These are phyloP conservation scores for Gerris buenoi DNA, from an alignment of 1,140 invertebrate species.

Conservation along the genomic window DNA sequence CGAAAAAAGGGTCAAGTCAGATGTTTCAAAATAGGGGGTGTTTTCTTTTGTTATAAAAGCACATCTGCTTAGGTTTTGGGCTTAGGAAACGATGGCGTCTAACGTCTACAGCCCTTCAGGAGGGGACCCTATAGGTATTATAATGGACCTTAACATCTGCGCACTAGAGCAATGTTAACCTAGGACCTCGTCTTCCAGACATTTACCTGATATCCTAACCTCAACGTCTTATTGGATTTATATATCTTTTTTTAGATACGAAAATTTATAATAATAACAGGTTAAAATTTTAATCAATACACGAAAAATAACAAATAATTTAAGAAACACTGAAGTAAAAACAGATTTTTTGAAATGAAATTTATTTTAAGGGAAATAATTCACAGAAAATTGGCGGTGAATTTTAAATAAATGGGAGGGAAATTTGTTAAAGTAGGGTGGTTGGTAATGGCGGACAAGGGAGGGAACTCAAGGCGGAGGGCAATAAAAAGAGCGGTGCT, in stretches of 20 bases:
- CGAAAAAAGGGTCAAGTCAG: background rate
- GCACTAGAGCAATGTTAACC: background rate
- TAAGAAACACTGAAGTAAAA: too few species aligned
- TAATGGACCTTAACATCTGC: background rate
- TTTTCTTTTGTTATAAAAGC: background rate
- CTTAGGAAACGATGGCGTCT: background rate
- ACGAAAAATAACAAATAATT: too few species aligned
- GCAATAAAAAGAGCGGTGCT: background rate
- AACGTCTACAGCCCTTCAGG: too few species aligned
- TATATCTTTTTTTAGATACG: too few species aligned
- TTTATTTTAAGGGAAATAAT: too few species aligned
- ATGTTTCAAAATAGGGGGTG: background rate
- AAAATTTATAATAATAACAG: too few species aligned
- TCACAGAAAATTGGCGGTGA: too few species aligned
- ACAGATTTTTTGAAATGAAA: too few species aligned
- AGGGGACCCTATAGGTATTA: background rate
- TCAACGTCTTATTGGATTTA: too few species aligned
- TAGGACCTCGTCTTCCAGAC: too few species aligned
- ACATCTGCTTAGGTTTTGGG: background rate
- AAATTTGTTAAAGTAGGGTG: background rate
- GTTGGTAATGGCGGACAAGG: background rate
- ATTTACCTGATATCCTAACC: too few species aligned
- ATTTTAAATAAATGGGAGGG: background rate
- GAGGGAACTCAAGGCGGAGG: background rate
- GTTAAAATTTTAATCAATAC: too few species aligned